A percentile compares a stretch with the other conserved stretches of the same genome.
phyloP scores from a whole-genome alignment of 2,888 invertebrate genomes.

The Unio delphinus region DNA sequence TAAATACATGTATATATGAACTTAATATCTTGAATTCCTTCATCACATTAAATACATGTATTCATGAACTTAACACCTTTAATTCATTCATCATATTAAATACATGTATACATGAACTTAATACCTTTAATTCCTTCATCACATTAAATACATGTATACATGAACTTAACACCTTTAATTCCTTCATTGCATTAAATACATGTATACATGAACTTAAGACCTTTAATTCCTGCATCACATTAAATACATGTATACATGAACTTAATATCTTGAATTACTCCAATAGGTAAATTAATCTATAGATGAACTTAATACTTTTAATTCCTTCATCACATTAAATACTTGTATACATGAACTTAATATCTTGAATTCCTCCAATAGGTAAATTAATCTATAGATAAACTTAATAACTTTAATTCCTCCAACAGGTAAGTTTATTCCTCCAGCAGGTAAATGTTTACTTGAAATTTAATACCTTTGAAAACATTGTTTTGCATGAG shows the following conservation, averaged over 20 bases:
- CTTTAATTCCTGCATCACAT: conserved; percentile 54
- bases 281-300: conserved; percentile 36
- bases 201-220: not conserved
- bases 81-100: conserved; percentile 59
- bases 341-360: not conserved
- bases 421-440: no score
- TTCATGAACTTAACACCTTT: not conserved
- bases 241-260: conserved; percentile 12
- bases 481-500: no score
- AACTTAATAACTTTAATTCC: no score
- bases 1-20: conserved; percentile 14
- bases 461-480: not conserved
- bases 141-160: no score
- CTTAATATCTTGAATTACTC: conserved; percentile 41
- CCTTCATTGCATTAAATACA: conserved; percentile 50
- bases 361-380: conserved; percentile 47
- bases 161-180: conserved; percentile 25
- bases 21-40: no score
- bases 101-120: not conserved
- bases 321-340: conserved; percentile 22
- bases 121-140: no score
- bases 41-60: conserved; percentile 11
- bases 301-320: not conserved
- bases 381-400: conserved; percentile 26
- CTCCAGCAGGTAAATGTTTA: not conserved